Evolutionary conservation across 2,888 invertebrate species (phyloP).

Genomic region (Cetonia aurata): DNA sequence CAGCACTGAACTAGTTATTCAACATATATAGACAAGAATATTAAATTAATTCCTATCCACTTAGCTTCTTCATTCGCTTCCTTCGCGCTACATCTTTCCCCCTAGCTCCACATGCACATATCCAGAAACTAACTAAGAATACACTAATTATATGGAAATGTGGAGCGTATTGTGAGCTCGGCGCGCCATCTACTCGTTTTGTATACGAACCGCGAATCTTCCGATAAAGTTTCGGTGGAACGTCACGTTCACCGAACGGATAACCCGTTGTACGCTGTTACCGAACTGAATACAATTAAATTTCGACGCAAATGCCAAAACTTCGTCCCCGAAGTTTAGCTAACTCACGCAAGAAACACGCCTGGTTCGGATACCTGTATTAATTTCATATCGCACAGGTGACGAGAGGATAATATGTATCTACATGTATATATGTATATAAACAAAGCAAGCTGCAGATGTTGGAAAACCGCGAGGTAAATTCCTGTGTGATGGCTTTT

Average conservation of each 20-base stretch:
- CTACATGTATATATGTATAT: no score
- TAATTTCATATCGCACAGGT: constrained; percentile 31
- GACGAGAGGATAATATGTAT: constrained; percentile 37
- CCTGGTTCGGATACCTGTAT: constrained; percentile 2
- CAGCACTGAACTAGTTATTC: no score
- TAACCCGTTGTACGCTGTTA: constrained; percentile 2
- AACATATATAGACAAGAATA: no score
- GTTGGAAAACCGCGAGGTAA: constrained; percentile 3
- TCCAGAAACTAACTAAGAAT: not conserved
- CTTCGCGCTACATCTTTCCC: not conserved
- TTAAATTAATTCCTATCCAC: no score
- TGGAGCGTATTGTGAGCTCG: constrained; percentile 1
- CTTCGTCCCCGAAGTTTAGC: constrained; percentile 18
- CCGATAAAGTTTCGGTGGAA: constrained; percentile 3
- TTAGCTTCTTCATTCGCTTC: not conserved
- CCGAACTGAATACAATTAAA: constrained; percentile 37
- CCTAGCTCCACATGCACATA: not conserved
- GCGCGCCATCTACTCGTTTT: no score
- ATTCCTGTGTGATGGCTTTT: not conserved
- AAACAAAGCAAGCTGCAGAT: constrained; percentile 23
- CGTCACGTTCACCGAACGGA: not conserved
- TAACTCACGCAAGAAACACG: constrained; percentile 1
- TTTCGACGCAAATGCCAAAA: constrained; percentile 25
- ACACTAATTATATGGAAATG: constrained; percentile 12
- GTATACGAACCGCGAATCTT: no score